Percentiles rank a stretch among this genome's conserved stretches.
These are phyloP conservation scores for Grallaria varia DNA, from an alignment of 2,113 vertebrate genomes.

Conservation along the genomic window DNA sequence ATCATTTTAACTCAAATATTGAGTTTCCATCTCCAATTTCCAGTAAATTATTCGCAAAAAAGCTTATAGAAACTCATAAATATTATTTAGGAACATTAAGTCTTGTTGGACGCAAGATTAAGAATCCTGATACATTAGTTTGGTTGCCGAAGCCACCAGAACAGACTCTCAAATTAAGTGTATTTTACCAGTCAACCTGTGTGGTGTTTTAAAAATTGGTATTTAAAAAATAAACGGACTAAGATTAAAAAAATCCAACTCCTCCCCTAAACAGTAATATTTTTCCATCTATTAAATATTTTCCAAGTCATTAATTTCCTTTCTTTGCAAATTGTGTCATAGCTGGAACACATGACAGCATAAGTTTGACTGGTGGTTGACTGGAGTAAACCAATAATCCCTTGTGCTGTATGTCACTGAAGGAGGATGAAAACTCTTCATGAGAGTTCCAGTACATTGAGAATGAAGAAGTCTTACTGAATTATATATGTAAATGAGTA, in stretches of 20 bases:
- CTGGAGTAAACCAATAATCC: neutral
- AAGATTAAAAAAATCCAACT: neutral
- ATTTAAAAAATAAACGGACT: neutral
- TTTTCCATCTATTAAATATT: neutral
- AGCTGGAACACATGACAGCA: neutral
- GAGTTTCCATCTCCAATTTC: neutral
- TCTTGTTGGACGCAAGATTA: neutral
- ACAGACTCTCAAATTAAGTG: neutral
- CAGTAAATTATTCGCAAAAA: neutral
- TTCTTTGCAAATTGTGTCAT: neutral
- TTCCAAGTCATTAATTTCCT: neutral
- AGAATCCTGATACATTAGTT: neutral
- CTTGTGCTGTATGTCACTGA: neutral
- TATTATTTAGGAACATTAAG: neutral
- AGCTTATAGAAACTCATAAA: neutral
- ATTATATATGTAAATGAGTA: neutral
- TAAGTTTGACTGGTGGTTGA: neutral
- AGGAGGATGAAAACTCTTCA: neutral
- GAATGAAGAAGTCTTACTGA: neutral
- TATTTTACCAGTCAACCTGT: neutral
- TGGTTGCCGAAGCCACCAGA: neutral
- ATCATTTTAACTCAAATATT: neutral
- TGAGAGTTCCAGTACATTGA: neutral
- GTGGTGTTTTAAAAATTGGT: rapidly evolving
- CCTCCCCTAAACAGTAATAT: neutral